A percentile compares a stretch with the other conserved stretches of the same genome.
Evolutionary conservation across 2,113 vertebrate genomes (phyloP).

Genomic region (Actenoides hombroni): DNA sequence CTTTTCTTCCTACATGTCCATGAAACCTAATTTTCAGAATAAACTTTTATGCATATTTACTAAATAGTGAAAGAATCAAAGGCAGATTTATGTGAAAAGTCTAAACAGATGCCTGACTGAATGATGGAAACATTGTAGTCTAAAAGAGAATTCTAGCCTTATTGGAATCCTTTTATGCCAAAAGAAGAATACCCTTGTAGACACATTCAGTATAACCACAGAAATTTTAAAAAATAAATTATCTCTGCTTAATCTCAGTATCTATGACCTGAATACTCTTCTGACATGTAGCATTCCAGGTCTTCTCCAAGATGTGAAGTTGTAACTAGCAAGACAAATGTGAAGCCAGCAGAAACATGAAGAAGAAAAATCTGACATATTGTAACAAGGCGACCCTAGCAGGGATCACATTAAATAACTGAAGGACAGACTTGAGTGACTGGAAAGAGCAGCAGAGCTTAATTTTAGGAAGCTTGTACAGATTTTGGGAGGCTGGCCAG

Average conservation of each 20-base stretch:
- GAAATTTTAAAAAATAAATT: not conserved
- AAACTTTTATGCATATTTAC: not conserved
- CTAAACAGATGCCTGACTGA: not conserved
- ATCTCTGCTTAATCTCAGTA: slow-evolving; percentile 24
- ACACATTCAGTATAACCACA: slow-evolving; percentile 18
- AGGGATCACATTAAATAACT: not conserved
- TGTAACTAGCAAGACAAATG: slow-evolving; percentile 18
- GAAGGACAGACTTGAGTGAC: not conserved
- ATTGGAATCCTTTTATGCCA: not conserved
- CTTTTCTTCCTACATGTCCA: not conserved
- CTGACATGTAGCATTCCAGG: not conserved
- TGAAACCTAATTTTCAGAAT: not conserved
- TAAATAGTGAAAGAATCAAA: not conserved
- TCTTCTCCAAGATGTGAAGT: slow-evolving; percentile 24
- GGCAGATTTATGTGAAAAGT: not conserved
- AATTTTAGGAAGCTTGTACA: not conserved
- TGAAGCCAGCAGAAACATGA: not conserved
- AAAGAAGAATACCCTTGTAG: not conserved
- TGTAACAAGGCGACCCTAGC: not conserved
- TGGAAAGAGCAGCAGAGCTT: not conserved
- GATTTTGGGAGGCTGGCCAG: not conserved
- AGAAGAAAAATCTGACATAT: not conserved
- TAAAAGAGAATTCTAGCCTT: not conserved
- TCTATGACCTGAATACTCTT: slow-evolving; percentile 16
- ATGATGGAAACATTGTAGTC: not conserved